phyloP scores from a whole-genome alignment of 2,113 vertebrate species.

The Menura novaehollandiae region DNA sequence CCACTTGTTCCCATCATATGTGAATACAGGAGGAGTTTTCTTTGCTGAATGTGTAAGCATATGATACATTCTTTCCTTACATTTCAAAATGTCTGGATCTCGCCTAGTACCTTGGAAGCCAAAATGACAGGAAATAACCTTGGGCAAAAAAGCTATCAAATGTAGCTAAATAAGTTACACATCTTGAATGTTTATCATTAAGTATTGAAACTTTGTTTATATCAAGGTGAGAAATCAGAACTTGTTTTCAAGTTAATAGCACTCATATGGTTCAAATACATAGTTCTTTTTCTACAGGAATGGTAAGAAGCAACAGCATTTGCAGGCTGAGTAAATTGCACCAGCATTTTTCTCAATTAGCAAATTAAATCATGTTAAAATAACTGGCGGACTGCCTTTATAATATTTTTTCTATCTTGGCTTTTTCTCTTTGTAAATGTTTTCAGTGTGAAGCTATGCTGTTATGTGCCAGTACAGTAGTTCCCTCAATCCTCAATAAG shows the following conservation, averaged over 20 bases:
- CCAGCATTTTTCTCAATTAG: constrained; percentile 10
- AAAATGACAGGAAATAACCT: neutral
- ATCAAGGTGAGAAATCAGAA: neutral
- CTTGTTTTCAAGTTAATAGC: neutral
- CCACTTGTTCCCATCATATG: neutral
- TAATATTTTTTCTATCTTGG: neutral
- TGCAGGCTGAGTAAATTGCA: neutral
- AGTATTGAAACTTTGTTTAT: neutral
- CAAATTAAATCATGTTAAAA: constrained; percentile 37
- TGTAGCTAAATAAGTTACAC: neutral
- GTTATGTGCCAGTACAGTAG: neutral
- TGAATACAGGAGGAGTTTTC: neutral
- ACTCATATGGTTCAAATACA: neutral
- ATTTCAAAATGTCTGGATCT: neutral
- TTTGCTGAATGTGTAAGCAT: neutral
- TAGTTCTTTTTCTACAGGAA: neutral
- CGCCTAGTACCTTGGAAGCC: neutral
- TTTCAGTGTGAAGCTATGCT: neutral
- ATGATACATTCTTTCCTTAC: neutral
- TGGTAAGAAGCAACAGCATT: neutral
- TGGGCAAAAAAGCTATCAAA: neutral
- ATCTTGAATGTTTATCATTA: neutral
- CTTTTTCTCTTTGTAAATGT: constrained; percentile 9
- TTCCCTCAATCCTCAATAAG: neutral
- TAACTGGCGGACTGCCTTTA: neutral